Percentiles rank a stretch among this genome's conserved stretches.
Evolutionary conservation across 2,113 vertebrate species (phyloP).

Genomic region (Takifugu bimaculatus): DNA sequence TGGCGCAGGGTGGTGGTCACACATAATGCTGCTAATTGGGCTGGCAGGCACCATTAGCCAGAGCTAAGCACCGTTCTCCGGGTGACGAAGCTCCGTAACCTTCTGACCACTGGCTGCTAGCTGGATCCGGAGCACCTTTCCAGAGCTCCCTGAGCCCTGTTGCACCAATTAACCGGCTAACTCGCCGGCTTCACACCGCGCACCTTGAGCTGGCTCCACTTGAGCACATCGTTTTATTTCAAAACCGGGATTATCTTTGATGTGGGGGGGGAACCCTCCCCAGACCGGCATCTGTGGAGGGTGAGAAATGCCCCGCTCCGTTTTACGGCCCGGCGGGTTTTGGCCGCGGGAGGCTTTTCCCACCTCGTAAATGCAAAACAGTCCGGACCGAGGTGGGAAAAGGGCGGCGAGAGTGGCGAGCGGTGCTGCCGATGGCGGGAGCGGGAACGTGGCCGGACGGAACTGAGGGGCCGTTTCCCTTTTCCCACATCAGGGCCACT

Average conservation of each 20-base stretch:
- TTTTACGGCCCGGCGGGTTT: too few relatives aligned
- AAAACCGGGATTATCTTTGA: too few relatives aligned
- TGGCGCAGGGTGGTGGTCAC: slow-evolving; percentile 59
- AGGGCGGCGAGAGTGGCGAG: not conserved
- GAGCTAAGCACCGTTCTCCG: slow-evolving; percentile 66
- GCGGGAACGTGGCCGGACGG: slow-evolving; percentile 41
- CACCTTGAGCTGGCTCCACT: not conserved
- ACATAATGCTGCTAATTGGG: slow-evolving; percentile 68
- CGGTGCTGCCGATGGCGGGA: slow-evolving; percentile 23
- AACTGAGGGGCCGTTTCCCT: slow-evolving; percentile 36
- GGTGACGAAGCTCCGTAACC: slow-evolving; percentile 49
- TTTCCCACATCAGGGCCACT: slow-evolving; percentile 46
- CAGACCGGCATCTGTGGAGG: too few relatives aligned
- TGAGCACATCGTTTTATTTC: slow-evolving; percentile 1
- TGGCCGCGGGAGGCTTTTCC: not conserved
- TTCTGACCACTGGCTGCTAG: slow-evolving; percentile 57
- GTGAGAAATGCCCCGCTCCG: too few relatives aligned
- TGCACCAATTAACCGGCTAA: slow-evolving; percentile 53
- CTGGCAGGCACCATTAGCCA: slow-evolving; percentile 69
- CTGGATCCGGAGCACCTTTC: slow-evolving; percentile 46
- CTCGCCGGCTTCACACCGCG: slow-evolving; percentile 20
- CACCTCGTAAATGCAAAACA: slow-evolving; percentile 20
- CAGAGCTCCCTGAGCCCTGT: slow-evolving; percentile 33
- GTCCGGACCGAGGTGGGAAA: slow-evolving; percentile 5
- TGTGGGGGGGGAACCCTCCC: too few relatives aligned